Base-by-base conservation (phyloP, 2,797 vertebrate genomes). In the Falco columbarius region DNA sequence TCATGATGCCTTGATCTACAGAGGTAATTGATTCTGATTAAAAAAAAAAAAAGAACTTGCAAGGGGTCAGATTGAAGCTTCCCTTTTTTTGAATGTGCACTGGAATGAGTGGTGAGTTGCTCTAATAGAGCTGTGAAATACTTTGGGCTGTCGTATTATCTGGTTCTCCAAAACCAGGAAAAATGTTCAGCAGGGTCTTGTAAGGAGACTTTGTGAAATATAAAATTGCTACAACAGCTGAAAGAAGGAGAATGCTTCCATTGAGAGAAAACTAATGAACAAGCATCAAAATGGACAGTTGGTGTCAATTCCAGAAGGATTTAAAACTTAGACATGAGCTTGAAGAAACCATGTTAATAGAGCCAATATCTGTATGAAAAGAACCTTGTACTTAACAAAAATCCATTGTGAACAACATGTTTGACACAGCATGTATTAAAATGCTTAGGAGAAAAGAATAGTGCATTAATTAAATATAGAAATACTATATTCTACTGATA, bases 221-320 rank as follows among this genome's bases (percentile, higher is more conserved):
- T 67, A 74, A 95, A 96, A 96, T 90, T 90, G 71, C 30, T 91
- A n/a, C 90, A 97, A 96, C 92, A 98, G 96, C 98, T 98, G 97
- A 97, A 90, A 74, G 40, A 71, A 86, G 83, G 75, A 97, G 74
- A 98, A 97, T 95, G 47, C 52, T 93, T 77, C 87, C 47, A 96
- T 80, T 96, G 95, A 97, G 72, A 95, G 65, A 89, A 97, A 97
- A 94, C 85, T 94, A 96, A 96, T 79, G 74, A 97, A 90, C 87
- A 90, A 92, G 59, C 92, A 84, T 97, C 96, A 96, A 96, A 91
- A 92, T 34, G 81, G 97, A 94, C 96, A 98, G 95, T 96, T 97
- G 92, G 40, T 97, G 86, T 97, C 93, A 95, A 8, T 96, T 97
- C 93, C 95, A 95, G 94, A 90, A 97, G 89, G 83, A 97, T 97